Base-by-base conservation (phyloP, 2,797 vertebrate species). In the Hippocampus kuda region DNA sequence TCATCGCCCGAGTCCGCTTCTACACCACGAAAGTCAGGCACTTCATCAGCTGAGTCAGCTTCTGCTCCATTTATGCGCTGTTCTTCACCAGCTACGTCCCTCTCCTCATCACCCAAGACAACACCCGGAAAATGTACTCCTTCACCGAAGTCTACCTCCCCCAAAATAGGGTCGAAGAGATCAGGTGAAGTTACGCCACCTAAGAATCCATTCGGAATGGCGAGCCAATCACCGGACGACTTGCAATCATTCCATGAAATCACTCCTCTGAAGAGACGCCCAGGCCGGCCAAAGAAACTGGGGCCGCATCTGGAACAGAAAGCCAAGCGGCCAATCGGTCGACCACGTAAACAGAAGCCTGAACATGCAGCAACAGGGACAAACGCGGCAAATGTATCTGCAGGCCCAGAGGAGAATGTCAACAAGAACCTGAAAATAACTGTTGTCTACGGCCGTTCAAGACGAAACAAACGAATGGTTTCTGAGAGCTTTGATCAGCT, bases 401-500 rank as follows among this genome's bases (percentile, higher is more conserved):
- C 82, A 16, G 78, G 83, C 59, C 61, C 67, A 46, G 88, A 91
- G 48, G 88, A 91, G 59, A 83, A 81, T 38, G 70, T 78, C 70
- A 94, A 90, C 81, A 96, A 93, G 81, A 96, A 93, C 74, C 93
- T 98, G 46, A 94, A 89, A 71, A 94, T 98, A 79, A 98, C 95
- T 4, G 93, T 98, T 57, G 84, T 94, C 70, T 97, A 94, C 72
- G 94, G 95, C 67, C 93, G 94, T 70, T 96, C 96, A 64, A 93
- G 95, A 86, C 93, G 93, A 87, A 92, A 91, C 64, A 95, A 92
- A 83, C 90, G 96, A 56, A 88, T 92, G 0, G 94, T 99, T 79
- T 95, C 92, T 65, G 95, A 97, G 87, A 89, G 91, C 74, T 88
- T 75, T 75, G 75, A 87, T 48, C 88, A 85, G 72, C 74, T 90